Percentiles rank a stretch among this genome's conserved stretches.
These are phyloP conservation scores for Fopius arisanus DNA, from an alignment of 1,140 invertebrate species.

Conservation along the genomic window DNA sequence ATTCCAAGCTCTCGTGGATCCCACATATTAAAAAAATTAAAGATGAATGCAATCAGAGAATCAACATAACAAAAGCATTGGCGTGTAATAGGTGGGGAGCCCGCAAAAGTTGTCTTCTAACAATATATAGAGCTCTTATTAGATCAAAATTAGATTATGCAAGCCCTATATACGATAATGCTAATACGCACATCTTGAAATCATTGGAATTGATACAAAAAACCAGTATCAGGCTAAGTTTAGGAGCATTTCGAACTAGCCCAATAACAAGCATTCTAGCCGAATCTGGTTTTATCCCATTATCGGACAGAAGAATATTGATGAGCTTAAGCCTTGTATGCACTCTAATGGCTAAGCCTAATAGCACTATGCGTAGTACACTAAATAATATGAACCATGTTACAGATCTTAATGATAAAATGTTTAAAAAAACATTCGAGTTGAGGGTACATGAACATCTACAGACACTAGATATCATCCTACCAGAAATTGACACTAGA, in stretches of 20 bases:
- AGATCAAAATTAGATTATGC: constrained; percentile 37
- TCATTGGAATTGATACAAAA: constrained; percentile 27
- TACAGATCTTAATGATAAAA: too few relatives aligned
- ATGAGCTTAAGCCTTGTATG: neutral
- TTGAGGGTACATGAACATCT: too few relatives aligned
- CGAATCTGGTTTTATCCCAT: constrained; percentile 21
- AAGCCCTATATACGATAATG: constrained; percentile 27
- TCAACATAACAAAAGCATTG: constrained; percentile 27
- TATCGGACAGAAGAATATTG: constrained; percentile 19
- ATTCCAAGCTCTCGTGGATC: constrained; percentile 29
- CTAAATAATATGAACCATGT: neutral
- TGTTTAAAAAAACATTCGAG: too few relatives aligned
- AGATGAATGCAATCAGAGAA: constrained; percentile 15
- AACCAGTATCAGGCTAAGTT: neutral
- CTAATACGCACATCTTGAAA: neutral
- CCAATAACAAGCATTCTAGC: constrained; percentile 25
- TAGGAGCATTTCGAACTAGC: constrained; percentile 30
- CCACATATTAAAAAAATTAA: constrained; percentile 17
- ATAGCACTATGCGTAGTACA: neutral
- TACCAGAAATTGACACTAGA: too few relatives aligned
- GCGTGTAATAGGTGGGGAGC: neutral
- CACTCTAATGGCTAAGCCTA: neutral
- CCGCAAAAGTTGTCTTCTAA: neutral
- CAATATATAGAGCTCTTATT: constrained; percentile 28
- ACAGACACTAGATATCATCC: too few relatives aligned